Base-by-base conservation (phyloP, 2,888 invertebrate species). In the Epicampocera succincta region DNA sequence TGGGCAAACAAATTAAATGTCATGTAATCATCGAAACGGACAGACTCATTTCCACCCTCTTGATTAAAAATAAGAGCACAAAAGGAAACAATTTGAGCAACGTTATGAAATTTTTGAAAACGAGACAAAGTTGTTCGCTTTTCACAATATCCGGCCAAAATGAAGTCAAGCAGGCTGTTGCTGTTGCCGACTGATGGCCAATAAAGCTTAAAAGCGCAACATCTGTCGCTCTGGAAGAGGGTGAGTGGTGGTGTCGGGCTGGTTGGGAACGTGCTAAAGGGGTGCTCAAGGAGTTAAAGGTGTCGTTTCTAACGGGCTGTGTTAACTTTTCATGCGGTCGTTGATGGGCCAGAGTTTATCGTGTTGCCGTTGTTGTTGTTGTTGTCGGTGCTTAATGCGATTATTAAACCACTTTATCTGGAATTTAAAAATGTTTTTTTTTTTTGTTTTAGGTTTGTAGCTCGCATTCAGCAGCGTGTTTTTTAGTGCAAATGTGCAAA, bases 81-180 rank as follows among this genome's bases (percentile, higher is more conserved):
- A 15, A 33, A 8, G 13, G 6, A n/a, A 71, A 6, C 17, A 13
- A 12, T 11, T 11, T 2, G 1, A 33, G 15, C 17, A 46, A 38
- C 9, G 15, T 6, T 21, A 44, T 25, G 46, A n/a, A 54, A 21
- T 2, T 38, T 58, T 71, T 65, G 11, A 15, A 72, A 72, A 48
- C 65, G 50, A 48, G 58, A 72, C 71, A 65, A 78, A 38, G 72
- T 78, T 44, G 65, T 72, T n/a, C n/a, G n/a, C n/a, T 44, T 72
- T 78, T 66, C 65, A 78, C 46, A 72, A 66, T 60, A 72, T 78
- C 78, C 78, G 72, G 58, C 17, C 50, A 38, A 78, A 78, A 65
- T 72, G 68, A 68, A 68, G 9, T 46, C 38, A 68, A 61, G 46
- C 66, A 66, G 66, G 68, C 54, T 72, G 68, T 73, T 68, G 68